Percentiles rank a stretch among this genome's conserved stretches.
phyloP scores from a whole-genome alignment of 2,113 vertebrate genomes.

The Anas platyrhynchos region DNA sequence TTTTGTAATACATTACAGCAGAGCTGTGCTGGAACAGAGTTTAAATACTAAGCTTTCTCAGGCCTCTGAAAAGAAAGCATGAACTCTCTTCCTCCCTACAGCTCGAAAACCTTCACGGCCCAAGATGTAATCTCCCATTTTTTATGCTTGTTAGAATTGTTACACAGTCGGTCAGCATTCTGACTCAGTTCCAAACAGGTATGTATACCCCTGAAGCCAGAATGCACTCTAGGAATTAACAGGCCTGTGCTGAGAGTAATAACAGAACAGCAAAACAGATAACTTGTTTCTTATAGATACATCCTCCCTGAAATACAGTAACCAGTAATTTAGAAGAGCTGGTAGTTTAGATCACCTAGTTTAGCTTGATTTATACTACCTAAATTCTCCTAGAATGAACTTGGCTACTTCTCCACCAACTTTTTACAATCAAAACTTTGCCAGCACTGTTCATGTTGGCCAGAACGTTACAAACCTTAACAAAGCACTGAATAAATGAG shows the following conservation, averaged over 20 bases:
- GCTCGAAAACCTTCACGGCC: neutral
- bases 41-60: conserved; percentile 29
- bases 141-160: conserved; percentile 8
- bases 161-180: neutral
- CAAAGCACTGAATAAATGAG: conserved; percentile 50
- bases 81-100: neutral
- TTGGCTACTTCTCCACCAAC: conserved; percentile 40
- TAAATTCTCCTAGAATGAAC: conserved; percentile 55
- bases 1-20: neutral
- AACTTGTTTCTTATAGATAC: neutral
- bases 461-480: conserved; percentile 32
- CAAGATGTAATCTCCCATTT: conserved; percentile 4
- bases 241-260: neutral
- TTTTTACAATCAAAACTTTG: conserved; percentile 66
- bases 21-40: neutral
- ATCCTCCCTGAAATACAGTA: neutral
- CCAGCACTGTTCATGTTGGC: conserved; percentile 85
- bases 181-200: neutral
- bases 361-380: neutral
- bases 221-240: conserved; percentile 41
- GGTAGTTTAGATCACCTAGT: neutral
- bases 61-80: neutral
- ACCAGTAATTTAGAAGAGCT: neutral
- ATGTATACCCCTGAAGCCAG: neutral
- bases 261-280: neutral